Percentiles rank a stretch among this genome's conserved stretches.
Evolutionary conservation across 2,797 vertebrate genomes (phyloP).

Genomic region (Sebastes cheni): DNA sequence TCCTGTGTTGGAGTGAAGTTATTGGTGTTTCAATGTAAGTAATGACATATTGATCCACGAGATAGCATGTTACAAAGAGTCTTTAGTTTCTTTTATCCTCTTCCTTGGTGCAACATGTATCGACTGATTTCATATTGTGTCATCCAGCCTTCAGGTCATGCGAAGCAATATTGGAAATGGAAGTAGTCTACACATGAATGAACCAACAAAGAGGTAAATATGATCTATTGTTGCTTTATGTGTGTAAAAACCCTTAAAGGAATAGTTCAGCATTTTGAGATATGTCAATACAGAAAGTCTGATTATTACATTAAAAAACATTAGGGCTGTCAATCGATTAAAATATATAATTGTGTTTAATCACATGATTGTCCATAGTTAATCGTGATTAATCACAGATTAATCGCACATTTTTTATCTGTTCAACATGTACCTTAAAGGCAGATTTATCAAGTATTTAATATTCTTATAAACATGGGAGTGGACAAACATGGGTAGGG

Average conservation of each 20-base stretch:
- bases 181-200: background rate
- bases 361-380: too few relatives aligned
- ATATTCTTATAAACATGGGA: too few relatives aligned
- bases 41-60: conserved; percentile 16
- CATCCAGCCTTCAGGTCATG: background rate
- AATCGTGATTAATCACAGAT: too few relatives aligned
- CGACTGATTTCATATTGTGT: background rate
- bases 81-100: background rate
- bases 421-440: too few relatives aligned
- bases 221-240: background rate
- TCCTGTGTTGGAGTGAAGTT: background rate
- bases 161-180: background rate
- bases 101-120: background rate
- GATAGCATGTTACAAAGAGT: background rate
- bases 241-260: background rate
- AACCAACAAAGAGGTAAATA: background rate
- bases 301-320: too few relatives aligned
- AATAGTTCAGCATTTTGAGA: background rate
- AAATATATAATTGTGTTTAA: too few relatives aligned
- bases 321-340: too few relatives aligned
- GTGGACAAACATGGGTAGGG: too few relatives aligned
- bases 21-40: background rate
- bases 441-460: too few relatives aligned
- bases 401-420: too few relatives aligned
- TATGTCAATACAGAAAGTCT: background rate